A percentile compares a stretch with the other conserved stretches of the same genome.
phyloP scores from a whole-genome alignment of 37 sponge, comb jelly and placozoan genomes.

The Agelas oroides region DNA sequence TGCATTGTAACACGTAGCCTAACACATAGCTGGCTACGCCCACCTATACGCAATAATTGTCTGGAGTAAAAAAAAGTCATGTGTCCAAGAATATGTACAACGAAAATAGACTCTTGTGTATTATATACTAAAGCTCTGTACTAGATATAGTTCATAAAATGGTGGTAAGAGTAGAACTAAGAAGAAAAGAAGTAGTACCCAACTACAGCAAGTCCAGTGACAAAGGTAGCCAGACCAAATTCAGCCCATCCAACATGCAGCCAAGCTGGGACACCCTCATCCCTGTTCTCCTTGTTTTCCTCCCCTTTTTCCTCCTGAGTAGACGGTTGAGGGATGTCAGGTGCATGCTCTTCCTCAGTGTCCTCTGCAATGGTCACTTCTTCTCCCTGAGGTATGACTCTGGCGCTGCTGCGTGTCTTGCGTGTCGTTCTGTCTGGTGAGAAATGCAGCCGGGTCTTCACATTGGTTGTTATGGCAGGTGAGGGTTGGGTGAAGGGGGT shows the following conservation, averaged over 20 bases:
- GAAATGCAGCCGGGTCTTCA: conserved; percentile 5
- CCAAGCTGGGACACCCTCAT: conserved; percentile 3
- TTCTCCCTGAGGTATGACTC: background rate
- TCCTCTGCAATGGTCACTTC: no score
- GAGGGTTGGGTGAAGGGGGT: background rate
- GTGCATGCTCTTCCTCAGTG: background rate
- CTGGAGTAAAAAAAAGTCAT: no score
- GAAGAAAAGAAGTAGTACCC: conserved; percentile 22
- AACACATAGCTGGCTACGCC: no score
- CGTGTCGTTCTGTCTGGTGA: background rate
- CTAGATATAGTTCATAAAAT: no score
- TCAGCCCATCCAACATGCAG: conserved; percentile 28
- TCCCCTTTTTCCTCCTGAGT: background rate
- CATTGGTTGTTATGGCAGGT: background rate
- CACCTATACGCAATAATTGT: no score
- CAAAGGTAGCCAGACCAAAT: conserved; percentile 1
- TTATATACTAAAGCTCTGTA: no score
- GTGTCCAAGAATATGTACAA: no score
- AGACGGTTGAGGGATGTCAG: background rate
- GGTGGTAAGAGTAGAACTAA: background rate
- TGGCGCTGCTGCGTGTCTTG: no score
- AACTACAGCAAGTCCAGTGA: conserved; percentile 20
- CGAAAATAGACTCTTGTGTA: no score
- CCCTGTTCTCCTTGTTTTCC: background rate
- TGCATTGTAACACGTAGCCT: no score